Conservation (phyloP, 2,888 invertebrate species). For the Stenchaetothrips biformis region DNA sequence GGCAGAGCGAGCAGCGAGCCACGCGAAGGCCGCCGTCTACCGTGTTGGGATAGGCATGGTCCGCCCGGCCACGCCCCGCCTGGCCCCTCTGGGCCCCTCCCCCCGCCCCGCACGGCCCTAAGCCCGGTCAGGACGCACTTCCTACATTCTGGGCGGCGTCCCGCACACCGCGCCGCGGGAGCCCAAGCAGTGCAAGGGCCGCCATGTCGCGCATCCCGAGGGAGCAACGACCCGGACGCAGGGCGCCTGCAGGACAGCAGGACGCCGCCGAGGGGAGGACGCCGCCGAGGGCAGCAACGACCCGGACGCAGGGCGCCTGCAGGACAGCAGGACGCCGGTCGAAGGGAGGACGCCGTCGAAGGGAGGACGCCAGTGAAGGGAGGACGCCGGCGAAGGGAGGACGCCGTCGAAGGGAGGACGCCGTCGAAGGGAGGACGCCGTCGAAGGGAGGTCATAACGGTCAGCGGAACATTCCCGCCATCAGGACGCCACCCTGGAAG, state of each 20-base stretch:
- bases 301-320: not conserved
- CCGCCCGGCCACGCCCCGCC: not conserved
- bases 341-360: too few relatives aligned
- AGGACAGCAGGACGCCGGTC: too few relatives aligned
- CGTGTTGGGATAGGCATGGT: slow-evolving; percentile 14
- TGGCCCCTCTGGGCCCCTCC: not conserved
- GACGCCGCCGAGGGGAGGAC: not conserved
- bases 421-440: too few relatives aligned
- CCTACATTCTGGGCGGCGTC: slow-evolving; percentile 20
- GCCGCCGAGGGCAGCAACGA: not conserved
- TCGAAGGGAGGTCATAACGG: too few relatives aligned
- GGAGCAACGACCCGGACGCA: not conserved
- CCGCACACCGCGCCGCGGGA: not conserved
- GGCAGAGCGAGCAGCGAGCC: not conserved
- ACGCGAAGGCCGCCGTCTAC: slow-evolving; percentile 19
- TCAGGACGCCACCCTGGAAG: too few relatives aligned
- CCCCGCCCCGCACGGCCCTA: slow-evolving; percentile 11
- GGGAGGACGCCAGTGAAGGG: too few relatives aligned
- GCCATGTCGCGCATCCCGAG: not conserved
- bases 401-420: too few relatives aligned
- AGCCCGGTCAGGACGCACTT: slow-evolving; percentile 20
- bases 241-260: slow-evolving; percentile 33
- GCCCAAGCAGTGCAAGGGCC: not conserved
- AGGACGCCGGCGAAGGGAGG: too few relatives aligned
- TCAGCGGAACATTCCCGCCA: too few relatives aligned